Evolutionary conservation across 1,140 invertebrate genomes (phyloP), one percentile per base, ranked within the genome.

Genomic region (Leucophenga varia): DNA sequence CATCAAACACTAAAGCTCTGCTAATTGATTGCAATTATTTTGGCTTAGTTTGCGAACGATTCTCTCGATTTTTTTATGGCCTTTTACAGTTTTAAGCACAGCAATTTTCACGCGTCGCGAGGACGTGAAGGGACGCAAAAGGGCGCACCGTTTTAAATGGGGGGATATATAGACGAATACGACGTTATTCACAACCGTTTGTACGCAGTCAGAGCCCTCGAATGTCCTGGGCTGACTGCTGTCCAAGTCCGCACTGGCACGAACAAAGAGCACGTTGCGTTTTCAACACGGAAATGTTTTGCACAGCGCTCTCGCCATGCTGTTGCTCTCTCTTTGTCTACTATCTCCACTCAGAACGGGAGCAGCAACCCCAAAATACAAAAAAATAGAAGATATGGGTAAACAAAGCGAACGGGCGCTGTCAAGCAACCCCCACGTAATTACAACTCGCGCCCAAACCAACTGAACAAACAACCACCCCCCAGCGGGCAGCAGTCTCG

Each of bases 251-350:
- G 7, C 28, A n/a, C 7, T n/a, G 28, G 28, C 28, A 7, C 25
- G 16, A 28, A 41, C 30, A 41, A 41, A 41, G 22, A 41, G 30
- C 39, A 40, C 42, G 42, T 39, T 12, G 35, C 52, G 35, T 59
- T 59, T 54, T 54, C 63, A 65, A 65, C 61, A 65, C 63, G 63
- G 63, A 54, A 57, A 47, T 43, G 49, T 44, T 49, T 56, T 59
- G n/a, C 47, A 55, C 52, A 47, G 47, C 52, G 55, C 43, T 54
- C 54, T 49, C 39, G 35, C 43, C n/a, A 19, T 42, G 39, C 49
- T 51, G 51, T 52, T 48, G 8, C 37, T 35, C 12, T 18, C 8
- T n/a, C 1, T 32, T 14, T 14, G 9, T 16, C 35, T 22, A 2
- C 18, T 17, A 18, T 43, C 39, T 41, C 38, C 36, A 22, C 20